Conservation (phyloP, 2,888 invertebrate genomes). For the Buathra laborator region DNA sequence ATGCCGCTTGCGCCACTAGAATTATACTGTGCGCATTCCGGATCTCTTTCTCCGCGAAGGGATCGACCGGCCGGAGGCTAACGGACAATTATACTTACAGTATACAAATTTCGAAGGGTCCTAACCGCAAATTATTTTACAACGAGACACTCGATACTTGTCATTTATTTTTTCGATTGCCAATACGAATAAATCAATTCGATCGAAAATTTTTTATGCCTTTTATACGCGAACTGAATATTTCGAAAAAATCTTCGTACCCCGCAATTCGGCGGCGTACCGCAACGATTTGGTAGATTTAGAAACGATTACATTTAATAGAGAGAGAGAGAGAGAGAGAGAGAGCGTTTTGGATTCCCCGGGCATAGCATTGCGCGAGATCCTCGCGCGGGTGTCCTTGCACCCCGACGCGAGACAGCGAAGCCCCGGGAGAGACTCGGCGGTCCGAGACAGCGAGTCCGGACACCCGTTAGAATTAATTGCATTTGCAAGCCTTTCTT, state of each 20-base stretch:
- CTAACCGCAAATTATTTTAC: slow-evolving; percentile 41
- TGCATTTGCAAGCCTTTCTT: slow-evolving; percentile 77
- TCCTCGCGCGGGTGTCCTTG: slow-evolving; percentile 62
- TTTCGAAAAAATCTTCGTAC: too few relatives aligned
- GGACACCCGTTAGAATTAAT: slow-evolving; percentile 76
- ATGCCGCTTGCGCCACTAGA: slow-evolving; percentile 37
- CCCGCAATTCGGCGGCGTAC: not conserved
- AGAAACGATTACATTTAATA: slow-evolving; percentile 26
- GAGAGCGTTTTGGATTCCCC: slow-evolving; percentile 32
- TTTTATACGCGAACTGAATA: too few relatives aligned
- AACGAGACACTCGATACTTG: slow-evolving; percentile 9
- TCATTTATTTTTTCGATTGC: slow-evolving; percentile 41
- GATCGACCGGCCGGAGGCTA: slow-evolving; percentile 41
- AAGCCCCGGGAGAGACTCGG: slow-evolving; percentile 49
- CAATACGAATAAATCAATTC: not conserved
- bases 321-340: not conserved
- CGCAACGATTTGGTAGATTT: slow-evolving; percentile 48
- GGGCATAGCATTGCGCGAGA: slow-evolving; percentile 44
- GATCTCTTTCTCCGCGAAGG: slow-evolving; percentile 32
- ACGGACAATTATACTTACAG: slow-evolving; percentile 56
- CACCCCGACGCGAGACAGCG: slow-evolving; percentile 47
- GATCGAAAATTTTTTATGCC: too few relatives aligned
- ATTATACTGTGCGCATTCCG: slow-evolving; percentile 51
- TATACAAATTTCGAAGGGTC: slow-evolving; percentile 41
- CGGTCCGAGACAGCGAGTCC: slow-evolving; percentile 43